Evolutionary conservation across 2,797 vertebrate genomes (phyloP).

Genomic region (Darevskia nairensis): DNA sequence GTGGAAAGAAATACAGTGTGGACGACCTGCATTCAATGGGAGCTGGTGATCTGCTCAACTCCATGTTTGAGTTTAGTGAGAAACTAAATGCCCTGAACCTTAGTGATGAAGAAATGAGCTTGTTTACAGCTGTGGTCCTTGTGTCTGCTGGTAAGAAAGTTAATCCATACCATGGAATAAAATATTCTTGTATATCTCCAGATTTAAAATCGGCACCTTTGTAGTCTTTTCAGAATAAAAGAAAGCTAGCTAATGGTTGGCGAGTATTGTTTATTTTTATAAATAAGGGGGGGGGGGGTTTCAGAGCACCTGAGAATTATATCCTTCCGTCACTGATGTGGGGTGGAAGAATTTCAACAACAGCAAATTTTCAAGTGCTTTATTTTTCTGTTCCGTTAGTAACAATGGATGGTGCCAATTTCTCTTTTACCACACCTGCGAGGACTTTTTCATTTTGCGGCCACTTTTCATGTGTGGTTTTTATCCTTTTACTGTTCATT

Average conservation of each 20-base stretch:
- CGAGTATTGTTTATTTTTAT: not conserved
- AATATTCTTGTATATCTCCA: slow-evolving; percentile 18
- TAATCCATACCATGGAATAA: not conserved
- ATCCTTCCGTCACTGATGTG: no score
- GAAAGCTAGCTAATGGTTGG: not conserved
- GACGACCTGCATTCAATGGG: slow-evolving; percentile 90
- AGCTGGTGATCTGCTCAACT: slow-evolving; percentile 94
- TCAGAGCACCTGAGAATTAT: no score
- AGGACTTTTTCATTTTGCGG: not conserved
- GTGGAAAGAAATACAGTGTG: slow-evolving; percentile 92
- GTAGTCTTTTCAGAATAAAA: not conserved
- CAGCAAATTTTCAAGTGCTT: no score
- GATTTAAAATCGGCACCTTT: not conserved
- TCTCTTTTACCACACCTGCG: not conserved
- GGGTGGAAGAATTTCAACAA: no score
- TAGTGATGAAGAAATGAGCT: slow-evolving; percentile 93
- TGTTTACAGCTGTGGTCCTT: slow-evolving; percentile 96
- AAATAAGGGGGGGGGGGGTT: no score
- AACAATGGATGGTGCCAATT: no score
- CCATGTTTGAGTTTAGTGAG: slow-evolving; percentile 98
- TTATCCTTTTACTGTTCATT: not conserved
- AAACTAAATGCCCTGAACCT: slow-evolving; percentile 92
- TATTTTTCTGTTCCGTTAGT: no score
- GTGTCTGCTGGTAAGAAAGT: slow-evolving; percentile 92
- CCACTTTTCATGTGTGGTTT: not conserved